phyloP scores from a whole-genome alignment of 2,888 invertebrate species.

The Plebejus anna region DNA sequence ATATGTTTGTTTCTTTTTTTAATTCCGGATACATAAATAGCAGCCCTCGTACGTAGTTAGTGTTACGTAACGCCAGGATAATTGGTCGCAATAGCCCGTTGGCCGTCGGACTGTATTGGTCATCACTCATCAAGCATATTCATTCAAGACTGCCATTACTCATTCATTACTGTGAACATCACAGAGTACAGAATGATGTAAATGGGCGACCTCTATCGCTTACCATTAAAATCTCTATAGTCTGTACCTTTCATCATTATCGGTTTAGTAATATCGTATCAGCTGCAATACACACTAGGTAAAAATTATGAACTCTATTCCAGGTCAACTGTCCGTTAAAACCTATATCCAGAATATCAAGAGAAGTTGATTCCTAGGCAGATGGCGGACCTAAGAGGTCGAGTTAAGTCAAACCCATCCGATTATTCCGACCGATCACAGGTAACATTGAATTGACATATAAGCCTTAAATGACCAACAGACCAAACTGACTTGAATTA shows the following conservation, averaged over 20 bases:
- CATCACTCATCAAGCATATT: background rate
- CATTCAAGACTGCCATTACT: background rate
- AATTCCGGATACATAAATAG: no score
- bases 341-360: no score
- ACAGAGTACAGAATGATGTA: background rate
- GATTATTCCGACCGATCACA: no score
- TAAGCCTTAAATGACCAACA: no score
- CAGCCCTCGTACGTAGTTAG: no score
- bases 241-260: background rate
- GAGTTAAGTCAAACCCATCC: no score
- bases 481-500: no score
- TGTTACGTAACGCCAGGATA: constrained; percentile 1
- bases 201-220: background rate
- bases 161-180: background rate
- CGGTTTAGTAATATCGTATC: background rate
- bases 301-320: background rate
- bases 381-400: no score
- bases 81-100: constrained; percentile 2
- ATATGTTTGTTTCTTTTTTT: no score
- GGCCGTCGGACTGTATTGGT: background rate
- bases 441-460: no score
- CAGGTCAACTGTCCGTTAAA: background rate
- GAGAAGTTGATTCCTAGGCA: no score
- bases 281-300: background rate
- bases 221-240: background rate